phyloP scores from a whole-genome alignment of 1,140 invertebrate species.

The Dreissena polymorpha region DNA sequence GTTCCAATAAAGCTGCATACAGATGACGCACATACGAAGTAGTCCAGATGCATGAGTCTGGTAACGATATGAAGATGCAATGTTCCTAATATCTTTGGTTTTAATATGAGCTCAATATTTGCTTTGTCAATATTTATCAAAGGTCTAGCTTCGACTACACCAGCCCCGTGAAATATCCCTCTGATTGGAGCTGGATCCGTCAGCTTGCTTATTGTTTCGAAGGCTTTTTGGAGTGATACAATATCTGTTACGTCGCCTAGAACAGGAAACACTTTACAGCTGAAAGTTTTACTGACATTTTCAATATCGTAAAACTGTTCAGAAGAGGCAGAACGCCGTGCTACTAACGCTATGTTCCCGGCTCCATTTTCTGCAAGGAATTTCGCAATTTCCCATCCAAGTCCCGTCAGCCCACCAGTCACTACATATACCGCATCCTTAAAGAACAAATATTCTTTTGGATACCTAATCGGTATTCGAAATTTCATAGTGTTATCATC shows the following conservation, averaged over 20 bases:
- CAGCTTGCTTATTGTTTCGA: neutral
- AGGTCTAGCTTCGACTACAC: conserved; percentile 20
- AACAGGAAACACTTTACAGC: conserved; percentile 3
- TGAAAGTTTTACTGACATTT: neutral
- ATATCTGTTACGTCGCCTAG: conserved; percentile 43
- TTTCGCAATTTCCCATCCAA: conserved; percentile 33
- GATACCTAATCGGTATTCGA: neutral
- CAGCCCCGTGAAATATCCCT: conserved; percentile 58
- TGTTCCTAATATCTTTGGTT: conserved; percentile 50
- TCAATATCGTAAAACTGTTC: neutral
- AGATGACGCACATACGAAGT: conserved; percentile 57
- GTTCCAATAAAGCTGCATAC: conserved; percentile 51
- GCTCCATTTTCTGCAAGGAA: conserved; percentile 30
- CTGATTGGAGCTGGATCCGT: neutral
- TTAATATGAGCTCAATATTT: conserved; percentile 23
- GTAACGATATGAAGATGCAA: conserved; percentile 43
- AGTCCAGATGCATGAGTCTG: conserved; percentile 45
- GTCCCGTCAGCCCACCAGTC: conserved; percentile 36
- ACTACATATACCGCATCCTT: conserved; percentile 48
- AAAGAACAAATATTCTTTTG: conserved; percentile 6
- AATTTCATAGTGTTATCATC: too few relatives aligned
- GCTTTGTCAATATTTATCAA: conserved; percentile 26
- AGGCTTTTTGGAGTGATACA: neutral
- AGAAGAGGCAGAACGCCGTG: neutral
- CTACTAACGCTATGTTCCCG: neutral